Conservation (phyloP, 1,140 invertebrate species). For the Bilobella aurantiaca region DNA sequence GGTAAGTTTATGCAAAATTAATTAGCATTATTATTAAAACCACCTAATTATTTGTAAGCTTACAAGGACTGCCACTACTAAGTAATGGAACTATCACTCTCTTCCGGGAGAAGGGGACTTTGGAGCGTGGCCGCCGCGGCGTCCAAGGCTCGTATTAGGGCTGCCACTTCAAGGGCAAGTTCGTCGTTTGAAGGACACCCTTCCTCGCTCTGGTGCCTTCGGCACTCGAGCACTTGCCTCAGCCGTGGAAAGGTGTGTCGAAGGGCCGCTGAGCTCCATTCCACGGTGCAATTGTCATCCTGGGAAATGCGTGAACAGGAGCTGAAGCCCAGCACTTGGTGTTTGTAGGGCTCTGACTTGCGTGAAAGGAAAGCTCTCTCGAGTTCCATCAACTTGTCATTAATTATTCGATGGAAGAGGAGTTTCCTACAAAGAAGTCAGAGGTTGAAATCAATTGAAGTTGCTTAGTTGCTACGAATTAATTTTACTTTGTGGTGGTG, state of each 20-base stretch:
- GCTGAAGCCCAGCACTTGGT: conserved; percentile 28
- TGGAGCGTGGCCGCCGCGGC: conserved; percentile 29
- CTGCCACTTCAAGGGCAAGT: conserved; percentile 19
- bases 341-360: conserved; percentile 29
- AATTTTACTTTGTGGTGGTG: neutral
- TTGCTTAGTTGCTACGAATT: neutral
- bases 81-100: conserved; percentile 22
- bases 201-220: neutral
- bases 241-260: conserved; percentile 12
- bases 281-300: neutral
- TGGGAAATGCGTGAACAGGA: conserved; percentile 6
- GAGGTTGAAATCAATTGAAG: neutral
- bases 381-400: conserved; percentile 31
- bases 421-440: conserved; percentile 20
- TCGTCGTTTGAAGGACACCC: neutral
- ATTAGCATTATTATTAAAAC: too few species aligned
- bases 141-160: conserved; percentile 23
- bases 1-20: too few species aligned
- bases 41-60: too few species aligned
- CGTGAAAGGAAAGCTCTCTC: conserved; percentile 30
- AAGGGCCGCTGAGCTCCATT: neutral
- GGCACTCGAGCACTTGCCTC: conserved; percentile 14
- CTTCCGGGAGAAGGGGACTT: conserved; percentile 33
- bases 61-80: neutral
- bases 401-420: conserved; percentile 32